Percentiles rank a stretch among this genome's conserved stretches.
Evolutionary conservation across 2,113 vertebrate genomes (phyloP).

Genomic region (Myotis lucifugus): DNA sequence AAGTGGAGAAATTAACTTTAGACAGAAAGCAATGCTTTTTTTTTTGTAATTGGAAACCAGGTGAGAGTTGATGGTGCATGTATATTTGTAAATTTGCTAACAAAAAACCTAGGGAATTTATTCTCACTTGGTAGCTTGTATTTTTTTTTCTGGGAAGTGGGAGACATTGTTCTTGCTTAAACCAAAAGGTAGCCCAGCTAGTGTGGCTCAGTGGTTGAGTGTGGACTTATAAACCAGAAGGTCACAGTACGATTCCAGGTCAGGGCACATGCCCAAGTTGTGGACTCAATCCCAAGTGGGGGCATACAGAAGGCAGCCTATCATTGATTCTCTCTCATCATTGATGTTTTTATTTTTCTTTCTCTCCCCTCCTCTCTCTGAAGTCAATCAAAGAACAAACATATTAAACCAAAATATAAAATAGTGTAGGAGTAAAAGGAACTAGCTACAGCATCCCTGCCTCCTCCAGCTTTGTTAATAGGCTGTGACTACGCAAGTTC

Average conservation of each 20-base stretch:
- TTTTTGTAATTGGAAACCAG: not conserved
- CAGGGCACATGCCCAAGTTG: too few species aligned
- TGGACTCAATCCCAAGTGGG: too few species aligned
- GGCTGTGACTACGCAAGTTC: not conserved
- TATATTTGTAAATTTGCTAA: not conserved
- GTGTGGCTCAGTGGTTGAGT: too few species aligned
- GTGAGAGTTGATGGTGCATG: rapidly evolving
- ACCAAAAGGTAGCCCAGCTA: not conserved
- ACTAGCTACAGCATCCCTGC: not conserved
- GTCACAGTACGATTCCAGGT: too few species aligned
- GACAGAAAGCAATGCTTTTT: not conserved
- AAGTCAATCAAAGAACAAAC: too few species aligned
- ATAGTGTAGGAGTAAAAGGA: not conserved
- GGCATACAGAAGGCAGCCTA: too few species aligned
- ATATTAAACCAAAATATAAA: too few species aligned
- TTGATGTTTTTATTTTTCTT: too few species aligned
- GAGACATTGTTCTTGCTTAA: not conserved
- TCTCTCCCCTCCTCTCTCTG: too few species aligned
- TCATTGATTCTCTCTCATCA: too few species aligned
- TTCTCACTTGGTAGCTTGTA: not conserved
- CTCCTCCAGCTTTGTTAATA: not conserved
- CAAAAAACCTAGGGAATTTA: not conserved
- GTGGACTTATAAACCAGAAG: too few species aligned
- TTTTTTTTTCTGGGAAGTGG: not conserved
- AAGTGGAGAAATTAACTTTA: not conserved